phyloP scores from a whole-genome alignment of 2,113 vertebrate species.

The Microtus oregoni region DNA sequence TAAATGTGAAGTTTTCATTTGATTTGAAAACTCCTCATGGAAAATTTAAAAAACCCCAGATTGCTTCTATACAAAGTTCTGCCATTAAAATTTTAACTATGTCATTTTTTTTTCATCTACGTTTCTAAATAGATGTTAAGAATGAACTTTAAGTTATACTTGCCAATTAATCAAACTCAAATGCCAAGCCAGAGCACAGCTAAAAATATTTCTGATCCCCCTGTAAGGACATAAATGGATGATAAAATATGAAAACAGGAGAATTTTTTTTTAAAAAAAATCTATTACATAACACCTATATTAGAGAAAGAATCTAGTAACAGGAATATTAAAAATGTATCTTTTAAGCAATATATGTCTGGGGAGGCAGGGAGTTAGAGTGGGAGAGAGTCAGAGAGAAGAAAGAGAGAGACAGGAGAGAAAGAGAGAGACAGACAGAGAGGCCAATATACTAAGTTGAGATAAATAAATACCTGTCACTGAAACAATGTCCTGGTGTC shows the following conservation, averaged over 20 bases:
- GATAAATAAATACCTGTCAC: too few relatives aligned
- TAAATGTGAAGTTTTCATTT: background rate
- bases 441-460: too few relatives aligned
- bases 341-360: background rate
- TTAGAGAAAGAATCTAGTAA: background rate
- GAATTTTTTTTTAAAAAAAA: background rate
- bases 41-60: background rate
- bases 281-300: background rate
- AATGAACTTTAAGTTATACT: slow-evolving; percentile 33
- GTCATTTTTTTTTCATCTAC: slow-evolving; percentile 10
- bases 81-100: slow-evolving; percentile 6
- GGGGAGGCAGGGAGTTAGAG: background rate
- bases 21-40: background rate
- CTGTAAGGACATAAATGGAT: slow-evolving; percentile 14
- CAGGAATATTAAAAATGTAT: background rate
- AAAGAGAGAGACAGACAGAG: too few relatives aligned
- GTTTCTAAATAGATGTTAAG: slow-evolving; percentile 1
- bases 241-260: background rate
- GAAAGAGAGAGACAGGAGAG: background rate
- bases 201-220: slow-evolving; percentile 52
- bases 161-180: slow-evolving; percentile 56
- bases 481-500: too few relatives aligned
- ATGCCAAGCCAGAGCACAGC: background rate
- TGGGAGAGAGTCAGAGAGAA: background rate
- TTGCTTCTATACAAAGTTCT: slow-evolving; percentile 1